Percentiles rank a stretch among this genome's conserved stretches.
These are phyloP conservation scores for Pseudorhombus dupliciocellatus DNA, from an alignment of 2,113 vertebrate genomes.

Conservation along the genomic window DNA sequence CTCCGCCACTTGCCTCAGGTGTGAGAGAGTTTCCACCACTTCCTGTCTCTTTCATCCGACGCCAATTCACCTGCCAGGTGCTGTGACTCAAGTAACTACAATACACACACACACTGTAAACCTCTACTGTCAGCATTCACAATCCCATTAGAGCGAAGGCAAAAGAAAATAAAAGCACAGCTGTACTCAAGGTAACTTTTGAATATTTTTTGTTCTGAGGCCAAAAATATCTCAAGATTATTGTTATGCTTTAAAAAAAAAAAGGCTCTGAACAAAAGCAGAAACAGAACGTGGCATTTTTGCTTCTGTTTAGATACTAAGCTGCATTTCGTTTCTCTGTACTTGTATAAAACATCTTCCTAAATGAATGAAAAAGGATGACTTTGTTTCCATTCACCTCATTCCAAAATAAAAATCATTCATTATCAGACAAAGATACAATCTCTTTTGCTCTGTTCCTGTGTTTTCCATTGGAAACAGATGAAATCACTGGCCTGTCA, in stretches of 20 bases:
- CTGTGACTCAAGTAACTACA: conserved; percentile 63
- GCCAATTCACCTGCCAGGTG: conserved; percentile 78
- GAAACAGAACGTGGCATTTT: conserved; percentile 29
- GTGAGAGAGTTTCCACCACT: conserved; percentile 69
- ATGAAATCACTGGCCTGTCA: neutral
- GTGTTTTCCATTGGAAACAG: no score
- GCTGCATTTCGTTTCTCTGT: no score
- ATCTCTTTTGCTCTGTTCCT: no score
- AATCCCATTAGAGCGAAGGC: conserved; percentile 41
- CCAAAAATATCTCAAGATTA: no score
- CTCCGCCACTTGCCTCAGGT: conserved; percentile 70
- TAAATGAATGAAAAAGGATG: neutral
- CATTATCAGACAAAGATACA: neutral
- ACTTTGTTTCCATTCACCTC: neutral
- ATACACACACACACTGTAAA: conserved; percentile 52
- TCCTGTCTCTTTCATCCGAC: conserved; percentile 70
- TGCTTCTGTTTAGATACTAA: no score
- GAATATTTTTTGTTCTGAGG: neutral
- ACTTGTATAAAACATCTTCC: no score
- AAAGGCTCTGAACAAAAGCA: conserved; percentile 38
- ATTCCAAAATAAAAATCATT: neutral
- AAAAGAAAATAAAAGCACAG: conserved; percentile 32
- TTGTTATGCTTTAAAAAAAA: no score
- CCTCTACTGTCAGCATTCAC: conserved; percentile 31
- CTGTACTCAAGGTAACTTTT: conserved; percentile 12